Conservation (phyloP, 1,140 invertebrate genomes). For the Halyomorpha halys region DNA sequence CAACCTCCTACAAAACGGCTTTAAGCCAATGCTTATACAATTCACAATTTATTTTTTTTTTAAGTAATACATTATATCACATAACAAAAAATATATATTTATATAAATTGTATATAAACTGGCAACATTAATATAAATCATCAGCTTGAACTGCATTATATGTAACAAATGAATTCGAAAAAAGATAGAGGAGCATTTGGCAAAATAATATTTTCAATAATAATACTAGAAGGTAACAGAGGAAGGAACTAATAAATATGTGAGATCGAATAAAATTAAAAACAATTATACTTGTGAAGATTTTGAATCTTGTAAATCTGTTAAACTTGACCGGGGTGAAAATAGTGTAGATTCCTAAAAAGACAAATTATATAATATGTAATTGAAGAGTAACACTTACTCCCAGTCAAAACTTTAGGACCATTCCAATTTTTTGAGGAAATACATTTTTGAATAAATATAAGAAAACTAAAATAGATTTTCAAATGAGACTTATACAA, state of each 20-base stretch:
- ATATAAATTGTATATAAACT: not conserved
- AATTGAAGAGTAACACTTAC: too few species aligned
- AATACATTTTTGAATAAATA: too few species aligned
- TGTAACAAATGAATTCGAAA: not conserved
- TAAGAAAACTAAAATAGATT: too few species aligned
- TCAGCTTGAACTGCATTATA: not conserved
- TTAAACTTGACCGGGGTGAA: conserved; percentile 26
- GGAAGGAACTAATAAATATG: conserved; percentile 25
- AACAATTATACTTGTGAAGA: conserved; percentile 30
- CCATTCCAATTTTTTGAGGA: too few species aligned
- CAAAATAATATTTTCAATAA: not conserved
- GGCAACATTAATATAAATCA: not conserved
- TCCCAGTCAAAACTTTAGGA: too few species aligned
- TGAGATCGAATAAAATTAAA: conserved; percentile 23
- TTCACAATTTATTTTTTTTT: conserved; percentile 11
- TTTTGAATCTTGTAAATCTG: conserved; percentile 27
- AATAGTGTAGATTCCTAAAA: conserved; percentile 26
- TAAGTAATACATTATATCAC: conserved; percentile 19
- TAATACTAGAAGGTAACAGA: conserved; percentile 20
- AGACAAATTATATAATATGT: not conserved
- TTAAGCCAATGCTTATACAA: conserved; percentile 14
- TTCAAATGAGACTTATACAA: too few species aligned
- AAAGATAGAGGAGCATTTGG: not conserved
- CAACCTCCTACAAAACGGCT: conserved; percentile 21
- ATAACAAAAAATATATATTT: conserved; percentile 18